Conservation (phyloP, 2,113 vertebrate species). For the Pelvicachromis taeniatus region DNA sequence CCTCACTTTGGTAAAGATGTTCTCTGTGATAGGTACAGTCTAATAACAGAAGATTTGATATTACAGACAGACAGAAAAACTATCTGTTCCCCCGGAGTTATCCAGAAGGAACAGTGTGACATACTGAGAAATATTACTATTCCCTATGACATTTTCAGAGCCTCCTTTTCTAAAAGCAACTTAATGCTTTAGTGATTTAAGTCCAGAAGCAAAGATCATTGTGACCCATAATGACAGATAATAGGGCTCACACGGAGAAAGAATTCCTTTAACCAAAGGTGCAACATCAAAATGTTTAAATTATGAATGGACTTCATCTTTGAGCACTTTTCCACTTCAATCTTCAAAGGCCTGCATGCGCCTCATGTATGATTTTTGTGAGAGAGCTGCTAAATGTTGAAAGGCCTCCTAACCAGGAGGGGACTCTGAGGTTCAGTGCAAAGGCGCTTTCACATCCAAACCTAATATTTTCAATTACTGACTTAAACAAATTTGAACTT, state of each 20-base stretch:
- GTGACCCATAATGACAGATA: background rate
- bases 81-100: constrained; percentile 1
- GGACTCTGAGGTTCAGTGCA: background rate
- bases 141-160: background rate
- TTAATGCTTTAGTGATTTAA: background rate
- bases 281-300: background rate
- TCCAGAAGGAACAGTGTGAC: constrained; percentile 9
- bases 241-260: background rate
- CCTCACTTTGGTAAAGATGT: constrained; percentile 15
- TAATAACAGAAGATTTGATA: background rate
- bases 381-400: background rate
- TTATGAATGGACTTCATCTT: background rate
- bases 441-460: accelerated
- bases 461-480: background rate
- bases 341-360: background rate
- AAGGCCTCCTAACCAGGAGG: background rate
- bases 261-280: background rate
- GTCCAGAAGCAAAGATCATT: background rate
- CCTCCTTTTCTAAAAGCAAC: background rate
- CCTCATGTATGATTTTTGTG: background rate
- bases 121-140: background rate
- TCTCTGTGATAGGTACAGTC: background rate
- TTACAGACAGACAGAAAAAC: background rate
- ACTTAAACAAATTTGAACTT: background rate
- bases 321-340: background rate